These are phyloP conservation scores for Haplochromis burtoni DNA, from an alignment of 2,113 vertebrate species.

Conservation along the genomic window DNA sequence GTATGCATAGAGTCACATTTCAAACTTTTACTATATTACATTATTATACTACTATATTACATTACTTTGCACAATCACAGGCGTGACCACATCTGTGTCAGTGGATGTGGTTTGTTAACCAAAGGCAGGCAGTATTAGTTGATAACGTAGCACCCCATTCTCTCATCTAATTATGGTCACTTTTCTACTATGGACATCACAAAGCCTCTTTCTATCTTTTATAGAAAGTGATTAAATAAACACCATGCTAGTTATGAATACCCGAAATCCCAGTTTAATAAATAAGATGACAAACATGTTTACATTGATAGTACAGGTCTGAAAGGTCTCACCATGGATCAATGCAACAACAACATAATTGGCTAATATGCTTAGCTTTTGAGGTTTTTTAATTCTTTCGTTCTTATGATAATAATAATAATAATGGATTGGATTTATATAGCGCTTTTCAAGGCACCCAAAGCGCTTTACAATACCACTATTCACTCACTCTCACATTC, in stretches of 20 bases:
- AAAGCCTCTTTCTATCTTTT: fast-evolving
- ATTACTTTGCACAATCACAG: fast-evolving
- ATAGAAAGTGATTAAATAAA: fast-evolving
- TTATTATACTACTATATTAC: too few species aligned
- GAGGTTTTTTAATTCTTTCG: fast-evolving
- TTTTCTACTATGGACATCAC: fast-evolving
- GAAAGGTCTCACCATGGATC: fast-evolving
- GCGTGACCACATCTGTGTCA: fast-evolving
- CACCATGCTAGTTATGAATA: not conserved
- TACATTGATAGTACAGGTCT: fast-evolving
- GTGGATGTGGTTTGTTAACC: fast-evolving
- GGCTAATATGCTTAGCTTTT: fast-evolving
- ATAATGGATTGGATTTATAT: too few species aligned
- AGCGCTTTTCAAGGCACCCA: too few species aligned
- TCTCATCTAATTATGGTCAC: not conserved
- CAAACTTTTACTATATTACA: too few species aligned
- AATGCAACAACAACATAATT: fast-evolving
- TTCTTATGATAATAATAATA: not conserved
- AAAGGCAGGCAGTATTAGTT: fast-evolving
- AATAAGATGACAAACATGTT: fast-evolving
- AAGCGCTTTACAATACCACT: too few species aligned
- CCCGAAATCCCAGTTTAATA: fast-evolving
- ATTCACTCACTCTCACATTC: too few species aligned
- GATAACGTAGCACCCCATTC: not conserved
- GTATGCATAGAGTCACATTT: fast-evolving